Base-by-base conservation (phyloP, 2,113 vertebrate genomes). In the Dunckerocampus dactyliophorus region DNA sequence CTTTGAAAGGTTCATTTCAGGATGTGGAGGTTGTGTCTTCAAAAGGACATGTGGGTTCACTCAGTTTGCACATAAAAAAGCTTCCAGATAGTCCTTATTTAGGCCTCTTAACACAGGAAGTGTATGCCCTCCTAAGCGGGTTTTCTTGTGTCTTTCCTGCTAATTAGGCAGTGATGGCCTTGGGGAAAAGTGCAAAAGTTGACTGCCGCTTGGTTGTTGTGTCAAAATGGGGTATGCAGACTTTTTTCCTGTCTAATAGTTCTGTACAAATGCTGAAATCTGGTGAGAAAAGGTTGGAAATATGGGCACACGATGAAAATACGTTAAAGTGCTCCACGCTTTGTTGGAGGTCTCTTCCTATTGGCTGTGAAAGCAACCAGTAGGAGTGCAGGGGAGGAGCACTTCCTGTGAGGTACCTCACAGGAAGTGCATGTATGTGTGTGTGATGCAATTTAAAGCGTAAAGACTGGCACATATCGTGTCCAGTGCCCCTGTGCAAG, bases 311-410 rank as follows among this genome's bases (percentile, higher is more conserved):
- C 43, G 9, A 34, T 37, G 70, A 72, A 82, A 71, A 66, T 64
- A 80, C 68, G 55, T 21, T 15, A 54, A 77, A 55, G 71, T 58
- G 60, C 67, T 66, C 67, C 73, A 77, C 77, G 76, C 75, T 70
- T 78, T 54, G 71, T 56, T 66, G 37, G 74, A 9, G 17, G 21
- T 62, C 21, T 7, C 20, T 31, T 64, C 47, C 57, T 34, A 87
- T 84, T 85, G 83, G 87, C 19, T 74, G 21, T 28, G 6, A 56
- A 6, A 34, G 16, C 10, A 14, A 31, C 87, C 87, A 85, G 80
- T 83, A 16, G 56, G 59, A 79, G 42, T 47, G 28, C 64, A 81
- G 82, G 80, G 87, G 85, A 80, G 83, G 80, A 69, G 55, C 62
- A 78, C 80, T 87, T 85, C 80, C 82, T 85, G 77, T 75, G 62